Conservation (phyloP, 2,797 vertebrate species). For the Malurus splendens region DNA sequence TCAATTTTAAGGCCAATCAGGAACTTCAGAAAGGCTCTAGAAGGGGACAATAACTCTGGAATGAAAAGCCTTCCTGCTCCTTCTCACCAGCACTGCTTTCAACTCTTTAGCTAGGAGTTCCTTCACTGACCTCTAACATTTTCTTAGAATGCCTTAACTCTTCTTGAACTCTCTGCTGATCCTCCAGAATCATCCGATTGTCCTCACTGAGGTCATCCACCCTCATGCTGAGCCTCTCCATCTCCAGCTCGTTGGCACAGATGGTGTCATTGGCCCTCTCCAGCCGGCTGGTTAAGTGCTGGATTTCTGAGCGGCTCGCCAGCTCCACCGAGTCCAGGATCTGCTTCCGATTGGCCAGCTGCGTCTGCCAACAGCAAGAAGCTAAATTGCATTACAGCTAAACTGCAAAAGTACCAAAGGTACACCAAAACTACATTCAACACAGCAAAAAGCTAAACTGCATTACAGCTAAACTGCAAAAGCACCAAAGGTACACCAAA, state of each 20-base stretch:
- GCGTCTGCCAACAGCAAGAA: conserved; percentile 57
- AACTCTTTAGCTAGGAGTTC: not conserved
- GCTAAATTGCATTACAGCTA: not conserved
- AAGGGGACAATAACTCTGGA: not conserved
- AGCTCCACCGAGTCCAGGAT: conserved; percentile 75
- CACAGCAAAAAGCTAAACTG: too few relatives aligned
- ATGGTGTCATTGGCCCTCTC: conserved; percentile 78
- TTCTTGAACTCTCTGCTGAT: conserved; percentile 70
- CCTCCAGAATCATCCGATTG: conserved; percentile 60
- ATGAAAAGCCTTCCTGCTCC: not conserved
- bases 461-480: not conserved
- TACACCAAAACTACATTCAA: not conserved
- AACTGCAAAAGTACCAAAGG: not conserved
- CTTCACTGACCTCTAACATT: conserved; percentile 77
- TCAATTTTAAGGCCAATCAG: not conserved
- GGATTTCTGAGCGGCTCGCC: conserved; percentile 77
- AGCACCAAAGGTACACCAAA: not conserved
- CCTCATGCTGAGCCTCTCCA: conserved; percentile 78
- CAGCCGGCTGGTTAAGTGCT: conserved; percentile 76
- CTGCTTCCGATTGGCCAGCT: conserved; percentile 73
- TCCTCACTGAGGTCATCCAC: conserved; percentile 64
- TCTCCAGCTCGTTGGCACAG: conserved; percentile 80
- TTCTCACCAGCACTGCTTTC: not conserved
- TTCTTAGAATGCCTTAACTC: conserved; percentile 74
- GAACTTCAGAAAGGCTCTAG: not conserved